Evolutionary conservation across 1,140 invertebrate genomes (phyloP), one percentile per base, ranked within the genome.

Genomic region (Temnothorax nylanderi): DNA sequence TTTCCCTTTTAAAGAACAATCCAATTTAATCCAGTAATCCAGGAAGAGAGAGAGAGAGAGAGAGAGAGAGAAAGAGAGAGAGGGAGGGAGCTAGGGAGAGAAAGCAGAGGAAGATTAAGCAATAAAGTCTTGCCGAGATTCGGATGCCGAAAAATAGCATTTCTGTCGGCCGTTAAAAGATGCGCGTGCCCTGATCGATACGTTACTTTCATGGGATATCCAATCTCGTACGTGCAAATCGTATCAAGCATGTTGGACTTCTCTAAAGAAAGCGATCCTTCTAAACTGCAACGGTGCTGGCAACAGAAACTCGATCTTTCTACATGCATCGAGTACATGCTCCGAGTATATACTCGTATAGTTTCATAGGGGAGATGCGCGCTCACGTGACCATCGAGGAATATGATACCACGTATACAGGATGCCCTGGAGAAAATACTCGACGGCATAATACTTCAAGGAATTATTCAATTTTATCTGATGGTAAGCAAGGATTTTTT

Each of bases 191-290:
- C 80, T 84, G 80, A 84, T 84, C 80, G 80, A 84, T 84, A 84
- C 80, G 69, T 75, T 75, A 72, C 69, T 75, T 84, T 75, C 54
- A 84, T 75, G 69, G 67, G 80, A 84, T 84, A 84, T 74, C 80
- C 80, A 84, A 84, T 84, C 80, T 84, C 69, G 69, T 84, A 84
- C 80, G 80, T 84, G 80, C 69, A 84, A 75, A 84, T 84, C 69
- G 69, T 84, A 84, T 84, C 80, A 74, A 75, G 56, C 80, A 72
- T 41, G 54, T 84, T 47, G 69, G 80, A 84, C 80, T 84, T 74
- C 80, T 62, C 69, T 47, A 49, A 84, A 84, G 69, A 84, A 84
- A 84, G 80, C 80, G 80, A 84, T 84, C 69, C 80, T 84, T 84
- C 80, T 75, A 84, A 84, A 84, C 69, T 75, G 80, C 54, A 75